Conservation (phyloP, 2,113 vertebrate genomes). For the Trematocara macrostoma region DNA sequence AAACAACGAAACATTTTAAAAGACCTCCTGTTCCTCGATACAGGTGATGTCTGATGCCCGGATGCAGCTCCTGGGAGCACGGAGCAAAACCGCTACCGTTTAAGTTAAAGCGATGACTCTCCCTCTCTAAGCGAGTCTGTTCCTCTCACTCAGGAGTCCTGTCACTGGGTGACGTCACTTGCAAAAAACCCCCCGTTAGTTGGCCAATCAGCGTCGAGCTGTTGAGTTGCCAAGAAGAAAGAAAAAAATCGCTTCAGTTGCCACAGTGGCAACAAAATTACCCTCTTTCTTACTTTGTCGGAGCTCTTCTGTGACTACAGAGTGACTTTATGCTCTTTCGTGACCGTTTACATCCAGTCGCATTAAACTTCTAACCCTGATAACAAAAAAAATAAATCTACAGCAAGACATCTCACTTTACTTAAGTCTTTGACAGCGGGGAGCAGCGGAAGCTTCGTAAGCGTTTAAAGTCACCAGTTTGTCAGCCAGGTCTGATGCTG, state of each 20-base stretch:
- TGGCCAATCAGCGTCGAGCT: constrained; percentile 47
- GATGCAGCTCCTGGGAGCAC: neutral
- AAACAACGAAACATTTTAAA: neutral
- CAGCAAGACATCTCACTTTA: neutral
- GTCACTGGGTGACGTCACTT: constrained; percentile 6
- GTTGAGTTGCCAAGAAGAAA: neutral
- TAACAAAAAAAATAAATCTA: neutral
- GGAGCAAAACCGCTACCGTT: neutral
- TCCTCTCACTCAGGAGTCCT: neutral
- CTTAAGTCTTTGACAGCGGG: neutral
- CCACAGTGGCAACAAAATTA: constrained; percentile 29
- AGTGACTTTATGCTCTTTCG: neutral
- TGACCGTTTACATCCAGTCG: neutral
- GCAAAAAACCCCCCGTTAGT: neutral
- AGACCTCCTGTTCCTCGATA: neutral
- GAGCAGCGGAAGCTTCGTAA: neutral
- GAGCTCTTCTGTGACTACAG: neutral
- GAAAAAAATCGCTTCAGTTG: constrained; percentile 1
- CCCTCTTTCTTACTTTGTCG: neutral
- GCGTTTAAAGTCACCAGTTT: neutral
- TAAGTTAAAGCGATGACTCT: neutral
- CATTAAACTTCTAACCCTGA: neutral
- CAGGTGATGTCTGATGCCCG: neutral
- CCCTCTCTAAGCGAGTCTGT: neutral
- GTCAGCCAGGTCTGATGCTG: neutral